These are phyloP conservation scores for Lethocerus indicus DNA, from an alignment of 1,140 invertebrate species.

Conservation along the genomic window DNA sequence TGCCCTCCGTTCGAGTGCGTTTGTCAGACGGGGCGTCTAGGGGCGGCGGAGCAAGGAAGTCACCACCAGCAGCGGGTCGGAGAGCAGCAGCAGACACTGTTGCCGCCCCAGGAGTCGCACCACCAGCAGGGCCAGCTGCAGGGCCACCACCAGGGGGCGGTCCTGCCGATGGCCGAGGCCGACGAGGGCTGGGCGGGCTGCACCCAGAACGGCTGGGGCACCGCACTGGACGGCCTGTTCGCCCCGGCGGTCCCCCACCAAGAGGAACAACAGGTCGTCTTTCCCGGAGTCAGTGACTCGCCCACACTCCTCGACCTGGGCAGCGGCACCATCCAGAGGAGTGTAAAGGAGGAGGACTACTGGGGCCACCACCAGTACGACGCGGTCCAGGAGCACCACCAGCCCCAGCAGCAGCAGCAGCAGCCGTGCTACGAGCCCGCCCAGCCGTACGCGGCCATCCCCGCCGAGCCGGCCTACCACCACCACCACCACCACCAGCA, in stretches of 20 bases:
- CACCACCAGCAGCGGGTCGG: background rate
- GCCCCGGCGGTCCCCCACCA: slow-evolving; percentile 36
- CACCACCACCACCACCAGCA: slow-evolving; percentile 36
- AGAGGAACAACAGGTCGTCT: slow-evolving; percentile 22
- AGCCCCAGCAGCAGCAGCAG: slow-evolving; percentile 41
- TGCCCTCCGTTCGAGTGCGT: slow-evolving; percentile 46
- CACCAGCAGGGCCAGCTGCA: background rate
- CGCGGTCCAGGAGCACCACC: background rate
- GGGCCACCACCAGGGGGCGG: background rate
- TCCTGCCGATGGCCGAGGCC: no score
- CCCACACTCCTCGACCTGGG: slow-evolving; percentile 50
- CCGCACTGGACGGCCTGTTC: no score
- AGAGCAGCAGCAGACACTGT: background rate
- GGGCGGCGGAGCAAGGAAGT: background rate
- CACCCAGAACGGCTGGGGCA: no score
- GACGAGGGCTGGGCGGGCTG: no score
- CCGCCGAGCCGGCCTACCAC: slow-evolving; percentile 26
- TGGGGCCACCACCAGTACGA: slow-evolving; percentile 39
- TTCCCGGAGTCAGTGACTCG: slow-evolving; percentile 30
- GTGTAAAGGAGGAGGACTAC: background rate
- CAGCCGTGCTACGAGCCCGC: background rate
- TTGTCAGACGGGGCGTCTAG: slow-evolving; percentile 23
- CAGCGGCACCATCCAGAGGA: slow-evolving; percentile 29
- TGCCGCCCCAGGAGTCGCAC: slow-evolving; percentile 3
- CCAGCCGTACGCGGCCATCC: no score